Evolutionary conservation across 2,113 vertebrate genomes (phyloP), one percentile per base, ranked within the genome.

Genomic region (Hiodon alosoides): DNA sequence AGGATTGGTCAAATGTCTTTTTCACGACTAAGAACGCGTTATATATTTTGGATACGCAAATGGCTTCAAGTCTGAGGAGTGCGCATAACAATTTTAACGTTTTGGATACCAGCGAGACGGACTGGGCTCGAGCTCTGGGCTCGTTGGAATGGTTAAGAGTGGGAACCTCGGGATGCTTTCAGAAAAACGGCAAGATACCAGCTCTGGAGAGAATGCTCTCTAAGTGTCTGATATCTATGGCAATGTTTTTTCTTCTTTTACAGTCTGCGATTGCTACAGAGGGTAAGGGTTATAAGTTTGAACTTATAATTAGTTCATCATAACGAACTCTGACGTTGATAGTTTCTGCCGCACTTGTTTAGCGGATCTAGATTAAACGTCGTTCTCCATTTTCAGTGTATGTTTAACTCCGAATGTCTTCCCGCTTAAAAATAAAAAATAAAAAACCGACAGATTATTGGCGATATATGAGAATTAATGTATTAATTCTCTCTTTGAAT

Each of bases 41-140:
- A 85, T 82, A 76, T 89, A 82, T 86, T 76, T 80, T 84, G 89
- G 87, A 89, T 83, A 80, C 81, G 87, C 87, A 85, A 79, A 92
- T 91, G 90, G 85, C 89, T 90, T 84, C 86, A 81, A 81, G 86
- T 85, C 16, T 89, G 86, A 90, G 85, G 82, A 86, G 84, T 72
- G 82, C 78, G 73, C 79, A 83, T 76, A 76, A 80, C 64, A 81
- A 80, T 86, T 82, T 78, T 50, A 74, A 64, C 77, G 48, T 61
- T 78, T 79, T 79, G 83, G 79, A 79, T 72, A 74, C 72, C 79
- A 62, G 72, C 55, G 76, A 76, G 81, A 81, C 62, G 78, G 84
- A 81, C 4, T 51, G 61, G 50, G 64, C 79, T 71, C 77, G n/a
- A 53, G 13, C 73, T 47, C 78, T 80, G 72, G 69, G 82, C 72